Conservation (phyloP, 2,888 invertebrate species). For the Drosophila diplacantha region DNA sequence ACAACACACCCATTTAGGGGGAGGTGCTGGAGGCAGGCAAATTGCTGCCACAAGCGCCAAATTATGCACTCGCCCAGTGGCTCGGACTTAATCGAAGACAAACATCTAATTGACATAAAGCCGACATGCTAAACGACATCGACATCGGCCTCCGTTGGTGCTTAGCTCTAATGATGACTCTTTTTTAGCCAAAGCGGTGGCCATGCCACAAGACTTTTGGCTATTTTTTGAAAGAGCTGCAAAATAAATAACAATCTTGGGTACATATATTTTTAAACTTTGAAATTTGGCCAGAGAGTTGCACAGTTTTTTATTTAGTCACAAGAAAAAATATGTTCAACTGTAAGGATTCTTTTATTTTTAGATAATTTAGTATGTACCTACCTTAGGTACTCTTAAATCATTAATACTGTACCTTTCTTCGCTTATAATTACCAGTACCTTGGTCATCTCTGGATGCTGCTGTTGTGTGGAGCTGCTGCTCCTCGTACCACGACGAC, state of each 20-base stretch:
- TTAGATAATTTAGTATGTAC: neutral
- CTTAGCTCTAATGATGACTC: slow-evolving; percentile 50
- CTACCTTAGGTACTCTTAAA: neutral
- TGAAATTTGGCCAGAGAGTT: neutral
- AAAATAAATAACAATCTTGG: neutral
- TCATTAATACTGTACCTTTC: neutral
- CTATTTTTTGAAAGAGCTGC: neutral
- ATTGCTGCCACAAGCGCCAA: slow-evolving; percentile 69
- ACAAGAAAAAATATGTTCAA: neutral
- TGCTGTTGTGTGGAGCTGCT: slow-evolving; percentile 3
- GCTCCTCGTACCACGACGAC: slow-evolving; percentile 17
- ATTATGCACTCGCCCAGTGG: slow-evolving; percentile 54
- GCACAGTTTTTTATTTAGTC: neutral
- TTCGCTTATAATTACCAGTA: neutral
- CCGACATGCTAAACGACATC: slow-evolving; percentile 65
- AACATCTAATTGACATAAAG: slow-evolving; percentile 70
- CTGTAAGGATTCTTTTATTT: no score
- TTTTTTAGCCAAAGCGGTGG: slow-evolving; percentile 13
- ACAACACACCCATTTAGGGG: slow-evolving; percentile 2
- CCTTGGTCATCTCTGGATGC: neutral
- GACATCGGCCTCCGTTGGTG: slow-evolving; percentile 32
- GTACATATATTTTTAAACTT: neutral
- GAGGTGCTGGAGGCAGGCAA: slow-evolving; percentile 40
- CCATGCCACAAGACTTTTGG: neutral
- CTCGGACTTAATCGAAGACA: slow-evolving; percentile 63